Conservation (phyloP, 2,113 vertebrate genomes). For the Pomatostomus ruficeps region DNA sequence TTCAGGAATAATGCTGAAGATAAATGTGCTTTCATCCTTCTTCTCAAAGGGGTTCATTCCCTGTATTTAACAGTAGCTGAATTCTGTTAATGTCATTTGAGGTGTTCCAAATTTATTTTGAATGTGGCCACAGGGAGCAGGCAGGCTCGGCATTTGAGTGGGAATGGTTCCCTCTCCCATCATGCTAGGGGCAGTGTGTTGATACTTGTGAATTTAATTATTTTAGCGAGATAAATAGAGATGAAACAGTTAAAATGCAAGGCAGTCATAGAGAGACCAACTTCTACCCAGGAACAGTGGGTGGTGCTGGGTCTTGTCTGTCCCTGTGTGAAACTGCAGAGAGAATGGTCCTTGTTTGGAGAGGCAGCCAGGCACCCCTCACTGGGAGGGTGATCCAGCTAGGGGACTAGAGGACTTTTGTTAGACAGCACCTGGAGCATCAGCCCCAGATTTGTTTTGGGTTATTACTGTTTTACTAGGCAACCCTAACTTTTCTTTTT, state of each 20-base stretch:
- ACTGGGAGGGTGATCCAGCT: rapidly evolving
- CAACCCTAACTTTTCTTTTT: not conserved
- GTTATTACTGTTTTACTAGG: not conserved
- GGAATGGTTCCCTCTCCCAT: not conserved
- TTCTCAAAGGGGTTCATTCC: not conserved
- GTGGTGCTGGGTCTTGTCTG: not conserved
- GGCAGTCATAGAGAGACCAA: not conserved
- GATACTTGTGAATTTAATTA: not conserved
- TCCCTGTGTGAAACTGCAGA: not conserved
- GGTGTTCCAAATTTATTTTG: not conserved
- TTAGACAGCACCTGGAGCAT: not conserved
- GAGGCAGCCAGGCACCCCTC: not conserved
- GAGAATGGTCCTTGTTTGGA: not conserved
- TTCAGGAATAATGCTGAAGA: constrained; percentile 33
- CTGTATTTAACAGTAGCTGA: not conserved
- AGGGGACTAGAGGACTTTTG: not conserved
- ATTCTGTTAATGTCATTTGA: constrained; percentile 7
- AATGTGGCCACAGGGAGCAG: not conserved
- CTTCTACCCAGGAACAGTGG: not conserved
- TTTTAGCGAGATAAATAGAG: not conserved
- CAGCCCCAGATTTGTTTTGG: not conserved
- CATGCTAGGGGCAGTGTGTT: rapidly evolving
- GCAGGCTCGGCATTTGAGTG: not conserved
- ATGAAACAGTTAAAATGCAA: not conserved
- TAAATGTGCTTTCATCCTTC: constrained; percentile 24